Base-by-base conservation (phyloP, 2,113 vertebrate genomes). In the Onychorhynchus coronatus region DNA sequence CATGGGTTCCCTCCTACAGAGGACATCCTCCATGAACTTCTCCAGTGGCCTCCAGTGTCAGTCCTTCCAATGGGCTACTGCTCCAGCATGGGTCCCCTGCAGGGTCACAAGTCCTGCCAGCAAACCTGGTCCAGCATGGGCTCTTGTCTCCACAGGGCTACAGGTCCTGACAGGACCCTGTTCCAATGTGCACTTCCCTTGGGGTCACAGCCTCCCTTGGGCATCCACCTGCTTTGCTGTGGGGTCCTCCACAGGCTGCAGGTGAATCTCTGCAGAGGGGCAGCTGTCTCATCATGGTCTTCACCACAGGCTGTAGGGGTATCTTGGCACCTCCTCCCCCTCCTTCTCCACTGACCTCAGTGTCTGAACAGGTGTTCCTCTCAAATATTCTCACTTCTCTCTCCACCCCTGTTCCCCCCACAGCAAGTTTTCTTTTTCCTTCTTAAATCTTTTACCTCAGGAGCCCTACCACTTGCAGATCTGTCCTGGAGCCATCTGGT, bases 401-500 rank as follows among this genome's bases (percentile, higher is more conserved):
- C 15, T 63, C 30, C 0, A 1, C 13, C 46, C 33, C 37, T 53
- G 24, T 61, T 52, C 3, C 6, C 20, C 13, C 30, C 6, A 14
- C 30, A 82, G 53, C 33, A 61, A 37, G 5, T 0, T 11, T 19
- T 37, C 17, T 53, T 16, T 22, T 6, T 3, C 1, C 23, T 41
- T 47, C 52, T 47, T 20, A 33, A 50, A 44, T 62, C 25, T 62
- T 24, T 39, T 62, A 39, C 16, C 25, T 39, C 59, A 41, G 37
- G 25, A 37, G 59, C 8, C 7, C 24, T 61, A 19, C 24, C 35
- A 27, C 10, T 11, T 3, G 39, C 1, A 2, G 44, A 24, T 75
- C 50, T 20, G 23, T 67, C 37, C 10, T 52, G 77, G 47, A 55
- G 41, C 24, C 0, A 0, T 39, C 27, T 82, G 46, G 17, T 19